These are phyloP conservation scores for Lasiommata megera DNA, from an alignment of 2,888 invertebrate genomes.

Conservation along the genomic window DNA sequence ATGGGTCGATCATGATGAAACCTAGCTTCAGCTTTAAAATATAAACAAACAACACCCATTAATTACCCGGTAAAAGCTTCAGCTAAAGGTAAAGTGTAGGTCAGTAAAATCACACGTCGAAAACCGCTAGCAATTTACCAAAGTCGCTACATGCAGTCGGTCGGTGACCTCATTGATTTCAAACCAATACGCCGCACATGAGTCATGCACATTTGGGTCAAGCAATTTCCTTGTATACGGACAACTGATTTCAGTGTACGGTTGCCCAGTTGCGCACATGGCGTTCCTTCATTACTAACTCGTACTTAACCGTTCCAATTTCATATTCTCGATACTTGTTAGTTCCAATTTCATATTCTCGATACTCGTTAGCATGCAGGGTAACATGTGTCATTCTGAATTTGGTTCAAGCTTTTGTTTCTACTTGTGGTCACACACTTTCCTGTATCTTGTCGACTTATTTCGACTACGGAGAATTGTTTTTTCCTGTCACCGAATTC, in stretches of 20 bases:
- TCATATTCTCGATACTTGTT: background rate
- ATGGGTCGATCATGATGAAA: no score
- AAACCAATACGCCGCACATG: conserved; percentile 5
- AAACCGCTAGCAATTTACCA: conserved; percentile 26
- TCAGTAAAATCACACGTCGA: conserved; percentile 18
- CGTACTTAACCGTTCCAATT: conserved; percentile 1
- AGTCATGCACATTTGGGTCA: conserved; percentile 19
- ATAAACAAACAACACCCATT: background rate
- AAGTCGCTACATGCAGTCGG: conserved; percentile 23
- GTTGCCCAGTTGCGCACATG: background rate
- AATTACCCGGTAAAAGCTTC: conserved; percentile 2
- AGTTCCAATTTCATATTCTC: background rate
- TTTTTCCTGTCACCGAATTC: background rate
- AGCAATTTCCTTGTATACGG: conserved; percentile 10
- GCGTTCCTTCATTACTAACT: conserved; percentile 1
- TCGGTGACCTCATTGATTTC: conserved; percentile 26
- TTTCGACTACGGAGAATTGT: background rate
- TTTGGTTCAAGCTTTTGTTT: background rate
- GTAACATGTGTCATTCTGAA: background rate
- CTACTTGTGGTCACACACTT: background rate
- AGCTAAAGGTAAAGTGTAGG: conserved; percentile 13
- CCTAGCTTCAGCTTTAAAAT: background rate
- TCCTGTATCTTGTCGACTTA: background rate
- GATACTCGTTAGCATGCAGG: background rate
- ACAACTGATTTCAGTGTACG: conserved; percentile 1